phyloP scores from a whole-genome alignment of 2,797 vertebrate species.

The Zenarchopterus dispar region DNA sequence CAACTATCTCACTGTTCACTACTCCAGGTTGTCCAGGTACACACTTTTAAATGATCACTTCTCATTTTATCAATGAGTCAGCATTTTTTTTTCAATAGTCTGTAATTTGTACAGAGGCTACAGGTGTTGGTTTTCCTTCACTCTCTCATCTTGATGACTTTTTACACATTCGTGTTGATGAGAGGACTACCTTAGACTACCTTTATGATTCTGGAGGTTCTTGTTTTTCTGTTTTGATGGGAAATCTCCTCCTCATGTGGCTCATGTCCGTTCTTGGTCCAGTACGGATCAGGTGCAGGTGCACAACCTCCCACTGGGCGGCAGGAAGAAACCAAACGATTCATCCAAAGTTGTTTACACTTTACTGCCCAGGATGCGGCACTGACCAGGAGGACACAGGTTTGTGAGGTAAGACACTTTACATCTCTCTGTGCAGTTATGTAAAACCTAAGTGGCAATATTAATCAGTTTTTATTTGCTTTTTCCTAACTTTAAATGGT shows the following conservation, averaged over 20 bases:
- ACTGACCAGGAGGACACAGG: conserved; percentile 36
- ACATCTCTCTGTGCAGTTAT: too few relatives aligned
- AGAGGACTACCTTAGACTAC: too few relatives aligned
- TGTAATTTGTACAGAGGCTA: too few relatives aligned
- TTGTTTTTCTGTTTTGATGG: conserved; percentile 21
- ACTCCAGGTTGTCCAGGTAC: conserved; percentile 76
- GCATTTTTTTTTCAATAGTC: not conserved
- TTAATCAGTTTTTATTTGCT: too few relatives aligned
- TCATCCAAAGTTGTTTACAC: conserved; percentile 73
- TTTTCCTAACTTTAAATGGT: too few relatives aligned
- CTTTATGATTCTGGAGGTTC: not conserved
- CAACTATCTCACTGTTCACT: conserved; percentile 79
- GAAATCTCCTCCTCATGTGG: conserved; percentile 37
- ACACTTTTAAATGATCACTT: not conserved
- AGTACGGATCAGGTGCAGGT: conserved; percentile 77
- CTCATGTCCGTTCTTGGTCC: conserved; percentile 43
- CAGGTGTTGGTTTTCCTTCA: too few relatives aligned
- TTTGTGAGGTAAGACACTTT: conserved; percentile 14
- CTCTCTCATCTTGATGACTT: too few relatives aligned
- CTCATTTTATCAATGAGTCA: not conserved
- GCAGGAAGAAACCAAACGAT: conserved; percentile 69
- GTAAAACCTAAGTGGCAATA: too few relatives aligned
- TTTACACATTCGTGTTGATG: too few relatives aligned
- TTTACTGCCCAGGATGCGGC: conserved; percentile 53
- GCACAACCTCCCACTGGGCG: conserved; percentile 70